Conservation (phyloP, 2,888 invertebrate species). For the Periphyllus acericola region DNA sequence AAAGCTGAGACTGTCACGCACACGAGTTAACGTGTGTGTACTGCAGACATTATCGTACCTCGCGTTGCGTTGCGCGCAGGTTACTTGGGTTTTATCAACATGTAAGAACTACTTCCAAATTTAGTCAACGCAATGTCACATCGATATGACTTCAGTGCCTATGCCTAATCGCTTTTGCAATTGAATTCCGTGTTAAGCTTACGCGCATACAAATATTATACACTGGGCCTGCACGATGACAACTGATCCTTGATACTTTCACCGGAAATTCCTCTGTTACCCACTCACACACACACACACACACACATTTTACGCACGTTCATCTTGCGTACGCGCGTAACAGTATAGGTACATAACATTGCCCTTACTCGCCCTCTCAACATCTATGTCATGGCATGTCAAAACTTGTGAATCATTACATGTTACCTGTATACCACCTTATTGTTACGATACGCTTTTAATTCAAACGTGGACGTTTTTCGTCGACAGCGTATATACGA, state of each 20-base stretch:
- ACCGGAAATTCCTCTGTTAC: slow-evolving; percentile 47
- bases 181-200: not conserved
- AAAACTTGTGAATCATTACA: not conserved
- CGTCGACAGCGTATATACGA: no score
- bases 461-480: no score
- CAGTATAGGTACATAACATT: not conserved
- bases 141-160: not conserved
- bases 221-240: not conserved
- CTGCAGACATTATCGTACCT: not conserved
- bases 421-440: no score
- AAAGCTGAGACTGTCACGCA: no score
- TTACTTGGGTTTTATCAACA: not conserved
- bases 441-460: no score
- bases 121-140: not conserved
- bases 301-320: not conserved
- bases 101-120: slow-evolving; percentile 38
- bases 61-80: not conserved
- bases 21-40: no score
- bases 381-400: slow-evolving; percentile 11
- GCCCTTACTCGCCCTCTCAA: slow-evolving; percentile 10
- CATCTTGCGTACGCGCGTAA: no score
- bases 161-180: slow-evolving; percentile 20
- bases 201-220: not conserved
- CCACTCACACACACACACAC: no score
- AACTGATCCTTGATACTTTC: slow-evolving; percentile 33